These are phyloP conservation scores for Gymnocypris eckloni DNA, from an alignment of 2,797 vertebrate species.

Conservation along the genomic window DNA sequence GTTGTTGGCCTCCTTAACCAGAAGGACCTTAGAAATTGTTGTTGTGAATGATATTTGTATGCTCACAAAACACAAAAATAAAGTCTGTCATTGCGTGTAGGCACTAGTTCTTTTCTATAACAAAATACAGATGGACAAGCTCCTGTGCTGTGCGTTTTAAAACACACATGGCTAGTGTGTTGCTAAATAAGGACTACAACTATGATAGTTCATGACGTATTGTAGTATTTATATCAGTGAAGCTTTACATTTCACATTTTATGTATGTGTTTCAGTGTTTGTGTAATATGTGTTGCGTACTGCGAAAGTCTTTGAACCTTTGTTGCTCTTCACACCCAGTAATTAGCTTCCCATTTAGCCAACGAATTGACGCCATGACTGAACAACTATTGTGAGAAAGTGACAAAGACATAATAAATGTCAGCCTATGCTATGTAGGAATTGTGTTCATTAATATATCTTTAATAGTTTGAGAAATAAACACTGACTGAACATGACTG, in stretches of 20 bases:
- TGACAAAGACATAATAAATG: conserved; percentile 47
- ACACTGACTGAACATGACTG: conserved; percentile 67
- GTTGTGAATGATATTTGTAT: conserved; percentile 11
- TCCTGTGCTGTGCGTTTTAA: neutral
- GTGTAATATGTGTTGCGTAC: neutral
- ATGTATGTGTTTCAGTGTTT: neutral
- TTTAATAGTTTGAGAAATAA: conserved; percentile 76
- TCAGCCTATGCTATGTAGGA: conserved; percentile 66
- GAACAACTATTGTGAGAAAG: neutral
- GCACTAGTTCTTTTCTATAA: neutral
- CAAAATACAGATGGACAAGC: neutral
- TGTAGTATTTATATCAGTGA: neutral
- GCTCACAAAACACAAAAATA: conserved; percentile 14
- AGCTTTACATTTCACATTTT: neutral
- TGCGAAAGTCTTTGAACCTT: neutral
- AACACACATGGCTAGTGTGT: neutral
- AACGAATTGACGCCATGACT: neutral
- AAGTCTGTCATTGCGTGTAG: conserved; percentile 1
- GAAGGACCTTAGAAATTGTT: conserved; percentile 6
- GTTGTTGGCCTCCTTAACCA: conserved; percentile 1
- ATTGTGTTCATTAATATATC: conserved; percentile 69
- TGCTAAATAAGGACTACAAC: neutral
- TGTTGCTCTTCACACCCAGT: neutral
- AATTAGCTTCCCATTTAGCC: neutral
- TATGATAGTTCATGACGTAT: neutral